These are phyloP conservation scores for Lithophane semibrunnea DNA, from an alignment of 2,888 invertebrate genomes.

Conservation along the genomic window DNA sequence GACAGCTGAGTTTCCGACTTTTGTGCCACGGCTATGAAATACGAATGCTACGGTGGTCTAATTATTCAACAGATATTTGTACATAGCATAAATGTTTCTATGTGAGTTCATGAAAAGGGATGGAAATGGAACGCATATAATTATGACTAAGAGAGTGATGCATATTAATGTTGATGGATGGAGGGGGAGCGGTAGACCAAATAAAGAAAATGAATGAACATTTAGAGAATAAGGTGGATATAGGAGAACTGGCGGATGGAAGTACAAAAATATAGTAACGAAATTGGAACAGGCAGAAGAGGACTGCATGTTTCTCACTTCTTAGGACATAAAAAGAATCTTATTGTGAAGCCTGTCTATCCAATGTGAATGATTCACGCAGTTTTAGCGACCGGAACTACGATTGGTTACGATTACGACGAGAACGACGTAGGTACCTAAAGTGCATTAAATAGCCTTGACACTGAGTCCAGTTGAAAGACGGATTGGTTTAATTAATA, in stretches of 20 bases:
- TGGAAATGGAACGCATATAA: no score
- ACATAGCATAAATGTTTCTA: no score
- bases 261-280: neutral
- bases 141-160: neutral
- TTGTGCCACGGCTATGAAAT: conserved; percentile 7
- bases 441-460: conserved; percentile 21
- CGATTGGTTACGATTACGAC: neutral
- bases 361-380: neutral
- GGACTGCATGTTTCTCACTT: neutral
- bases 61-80: conserved; percentile 9
- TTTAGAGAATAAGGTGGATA: neutral
- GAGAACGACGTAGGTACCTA: neutral
- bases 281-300: neutral
- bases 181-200: neutral
- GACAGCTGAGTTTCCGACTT: conserved; percentile 36
- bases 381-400: neutral
- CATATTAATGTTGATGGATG: neutral
- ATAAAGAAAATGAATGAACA: neutral
- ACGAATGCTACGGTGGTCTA: conserved; percentile 1
- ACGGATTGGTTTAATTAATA: conserved; percentile 17
- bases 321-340: neutral
- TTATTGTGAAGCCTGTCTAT: neutral
- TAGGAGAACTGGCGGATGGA: neutral
- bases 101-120: no score
- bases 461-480: conserved; percentile 3